Base-by-base conservation (phyloP, 2,888 invertebrate genomes). In the Ctenicera cuprea region DNA sequence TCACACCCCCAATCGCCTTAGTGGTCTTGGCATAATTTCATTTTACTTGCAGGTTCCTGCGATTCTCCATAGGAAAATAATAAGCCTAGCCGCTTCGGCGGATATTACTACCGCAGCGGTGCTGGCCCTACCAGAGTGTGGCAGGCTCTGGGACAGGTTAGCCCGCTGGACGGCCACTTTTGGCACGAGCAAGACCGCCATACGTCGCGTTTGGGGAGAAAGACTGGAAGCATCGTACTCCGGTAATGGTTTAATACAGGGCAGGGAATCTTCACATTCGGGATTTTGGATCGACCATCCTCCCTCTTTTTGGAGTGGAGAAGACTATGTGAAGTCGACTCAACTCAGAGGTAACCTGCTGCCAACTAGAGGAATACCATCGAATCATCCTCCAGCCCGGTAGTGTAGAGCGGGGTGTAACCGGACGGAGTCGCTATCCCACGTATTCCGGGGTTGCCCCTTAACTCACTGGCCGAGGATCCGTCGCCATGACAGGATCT, bases 161-260 rank as follows among this genome's bases (percentile, higher is more conserved):
- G 1, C 2, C 2, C 16, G 11, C 1, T 59, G 59, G 71, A 71
- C 57, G 5, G 9, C 8, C 11, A 8, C 1, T 14, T 22, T 26
- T 26, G 74, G 71, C 9, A 59, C 26, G 9, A 52, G n/a, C 11
- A 16, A 18, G 33, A 18, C 14, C 1, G 50, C 20, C n/a, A 26
- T 65, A 14, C n/a, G 18, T n/a, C 8, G 38, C 11, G 9, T 37
- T 16, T 77, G 75, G 73, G 16, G 33, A 0, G 50, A 68, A 7
- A 14, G 50, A 9, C 71, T 79, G 18, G 63, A 75, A 37, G 26
- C 8, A 8, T 62, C 65, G 59, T 78, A 72, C 64, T 76, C 76
- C 22, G 78, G 80, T 1, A 76, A 76, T 41, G 79, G 79, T 0
- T 30, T 78, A 0, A 0, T 14, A 16, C 67, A 72, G 33, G 67